Evolutionary conservation across 1,140 invertebrate genomes (phyloP).

Genomic region (Gryon sp.): DNA sequence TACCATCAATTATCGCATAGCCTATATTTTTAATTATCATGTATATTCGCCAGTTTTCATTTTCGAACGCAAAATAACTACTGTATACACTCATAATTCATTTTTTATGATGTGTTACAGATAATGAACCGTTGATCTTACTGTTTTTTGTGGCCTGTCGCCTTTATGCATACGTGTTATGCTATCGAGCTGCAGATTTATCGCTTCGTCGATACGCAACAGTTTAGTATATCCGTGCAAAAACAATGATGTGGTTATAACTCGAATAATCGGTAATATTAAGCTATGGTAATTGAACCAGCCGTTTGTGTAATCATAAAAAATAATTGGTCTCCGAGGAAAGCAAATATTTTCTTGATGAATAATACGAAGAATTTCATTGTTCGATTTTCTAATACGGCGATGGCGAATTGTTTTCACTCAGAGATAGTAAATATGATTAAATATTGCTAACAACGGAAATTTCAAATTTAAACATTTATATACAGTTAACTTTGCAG

Average conservation of each 20-base stretch:
- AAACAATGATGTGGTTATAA: slow-evolving; percentile 34
- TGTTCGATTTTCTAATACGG: too few relatives aligned
- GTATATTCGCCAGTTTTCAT: slow-evolving; percentile 18
- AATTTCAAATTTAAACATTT: too few relatives aligned
- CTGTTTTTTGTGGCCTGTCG: slow-evolving; percentile 23
- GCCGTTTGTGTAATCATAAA: slow-evolving; percentile 8
- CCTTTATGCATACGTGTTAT: slow-evolving; percentile 22
- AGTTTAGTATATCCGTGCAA: slow-evolving; percentile 5
- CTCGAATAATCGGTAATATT: slow-evolving; percentile 16
- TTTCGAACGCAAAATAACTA: slow-evolving; percentile 19
- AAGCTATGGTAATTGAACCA: slow-evolving; percentile 7
- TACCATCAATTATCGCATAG: slow-evolving; percentile 8
- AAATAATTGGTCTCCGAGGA: slow-evolving; percentile 3
- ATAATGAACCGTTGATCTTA: slow-evolving; percentile 33
- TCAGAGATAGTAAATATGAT: too few relatives aligned
- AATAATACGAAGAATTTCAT: too few relatives aligned
- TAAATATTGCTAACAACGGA: too few relatives aligned
- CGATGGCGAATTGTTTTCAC: too few relatives aligned
- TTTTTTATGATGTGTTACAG: slow-evolving; percentile 36
- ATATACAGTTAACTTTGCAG: too few relatives aligned
- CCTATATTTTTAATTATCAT: slow-evolving; percentile 16
- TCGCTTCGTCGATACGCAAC: slow-evolving; percentile 30
- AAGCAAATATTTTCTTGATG: slow-evolving; percentile 7
- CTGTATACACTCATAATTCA: slow-evolving; percentile 17
- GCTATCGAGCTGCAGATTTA: slow-evolving; percentile 20